Evolutionary conservation across 1,140 invertebrate species (phyloP), one percentile per base, ranked within the genome.

Genomic region (Monochamus saltuarius): DNA sequence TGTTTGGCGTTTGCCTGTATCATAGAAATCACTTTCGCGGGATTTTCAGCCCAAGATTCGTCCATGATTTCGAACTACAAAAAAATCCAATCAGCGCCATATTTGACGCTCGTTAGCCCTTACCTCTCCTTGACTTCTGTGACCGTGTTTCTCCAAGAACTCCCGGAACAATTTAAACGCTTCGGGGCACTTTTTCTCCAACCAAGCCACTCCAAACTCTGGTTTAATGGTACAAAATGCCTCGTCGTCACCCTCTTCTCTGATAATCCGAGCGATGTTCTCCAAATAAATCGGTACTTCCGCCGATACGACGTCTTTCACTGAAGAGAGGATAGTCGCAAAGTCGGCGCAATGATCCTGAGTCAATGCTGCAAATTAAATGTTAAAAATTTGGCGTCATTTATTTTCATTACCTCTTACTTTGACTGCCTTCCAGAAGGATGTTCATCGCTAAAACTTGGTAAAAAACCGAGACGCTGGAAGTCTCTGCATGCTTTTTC

Each of bases 101-200:
- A 7, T n/a, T 10, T 11, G 13, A 6, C 35, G 13, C 39, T 16
- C 10, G 39, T 42, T 8, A n/a, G 10, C 38, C 38, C 7, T 14
- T 73, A 89, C 87, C 79, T 94, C 91, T 75, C 85, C 83, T 29
- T 89, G 77, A 63, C 84, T 83, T 62, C 90, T 81, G 74, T 92
- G 87, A 1, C 89, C 90, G 69, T 92, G 87, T 59, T 80, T 77
- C n/a, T 82, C 64, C n/a, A 92, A 73, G 69, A 93, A 90, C 4
- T 75, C 62, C 1, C 79, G 63, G 29, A 89, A 82, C 43, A 81
- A 71, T 11, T 73, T 58, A 42, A 82, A 76, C 4, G 83, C 76
- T 54, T 77, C 59, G 3, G 82, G 79, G 37, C 79, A 78, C 68
- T 87, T 80, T 1, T 67, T 67, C 64, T 81, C 69, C 1, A 91